Base-by-base conservation (phyloP, 2,888 invertebrate species). In the Leptopilina drosophilae region DNA sequence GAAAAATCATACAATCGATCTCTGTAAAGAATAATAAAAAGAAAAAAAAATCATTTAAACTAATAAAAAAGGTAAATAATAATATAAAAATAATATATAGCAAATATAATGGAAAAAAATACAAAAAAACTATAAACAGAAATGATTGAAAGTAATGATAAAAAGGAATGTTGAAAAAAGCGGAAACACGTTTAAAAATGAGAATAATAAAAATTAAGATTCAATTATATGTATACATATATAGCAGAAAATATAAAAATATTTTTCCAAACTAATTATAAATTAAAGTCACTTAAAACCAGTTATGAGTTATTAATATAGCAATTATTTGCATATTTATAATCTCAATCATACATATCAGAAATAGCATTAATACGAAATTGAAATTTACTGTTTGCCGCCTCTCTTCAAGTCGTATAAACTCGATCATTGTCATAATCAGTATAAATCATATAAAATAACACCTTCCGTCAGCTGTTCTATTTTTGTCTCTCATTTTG, bases 391-490 rank as follows among this genome's bases (percentile, higher is more conserved):
- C 46, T 11, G 66, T 46, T 46, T 8, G 46, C 40, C 66, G 46
- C 9, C 15, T 46, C 11, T 67, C 46, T n/a, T 46, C 7, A 67
- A 67, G 46, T 66, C 65, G 65, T 40, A 42, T 46, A 67, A 66
- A 46, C 66, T 67, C 15, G 15, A 46, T 53, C 69, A 69, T 26
- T 49, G 53, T 69, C 69, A 69, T 46, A 73, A 73, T 73, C 56
- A 73, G 4, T n/a, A 33, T 73, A 73, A 56, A 73, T 73, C 73
- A 73, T 73, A 42, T 42, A 73, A 56, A 73, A 73, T 73, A 20
- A 69, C 69, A 69, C 26, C 49, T 69, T 69, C 53, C 49, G 69
- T 46, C 33, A 33, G 33, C 33, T n/a, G 56, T 7, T 56, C 73
- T 56, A 73, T 73, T 73, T 56, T n/a, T 12, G 53, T 49, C 12